phyloP scores from a whole-genome alignment of 2,888 invertebrate species.

The Meandrusa payeni region DNA sequence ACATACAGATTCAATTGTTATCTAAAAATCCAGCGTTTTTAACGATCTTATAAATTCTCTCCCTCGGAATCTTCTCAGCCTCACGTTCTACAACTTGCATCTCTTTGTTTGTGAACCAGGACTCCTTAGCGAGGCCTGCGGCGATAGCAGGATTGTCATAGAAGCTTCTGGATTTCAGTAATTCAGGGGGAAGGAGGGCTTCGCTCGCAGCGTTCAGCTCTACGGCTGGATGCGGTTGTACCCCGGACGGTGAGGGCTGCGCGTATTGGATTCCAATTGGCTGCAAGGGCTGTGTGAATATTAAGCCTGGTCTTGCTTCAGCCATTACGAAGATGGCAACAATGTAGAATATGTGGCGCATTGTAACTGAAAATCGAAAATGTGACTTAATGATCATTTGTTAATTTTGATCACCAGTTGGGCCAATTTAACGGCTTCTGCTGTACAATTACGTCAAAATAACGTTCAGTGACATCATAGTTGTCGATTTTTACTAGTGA shows the following conservation, averaged over 20 bases:
- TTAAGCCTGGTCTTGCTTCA: slow-evolving; percentile 68
- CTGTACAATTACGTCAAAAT: no score
- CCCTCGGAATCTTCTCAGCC: slow-evolving; percentile 89
- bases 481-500: no score
- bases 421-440: no score
- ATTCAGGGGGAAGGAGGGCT: slow-evolving; percentile 84
- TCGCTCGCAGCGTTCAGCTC: slow-evolving; percentile 86
- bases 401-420: no score
- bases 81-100: slow-evolving; percentile 89
- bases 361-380: slow-evolving; percentile 35
- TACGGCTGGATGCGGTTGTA: slow-evolving; percentile 85
- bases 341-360: slow-evolving; percentile 51
- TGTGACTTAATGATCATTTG: no score
- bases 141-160: slow-evolving; percentile 89
- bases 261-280: slow-evolving; percentile 75
- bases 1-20: no score
- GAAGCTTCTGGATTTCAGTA: slow-evolving; percentile 84
- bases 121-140: slow-evolving; percentile 87
- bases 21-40: slow-evolving; percentile 85
- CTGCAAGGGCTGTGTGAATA: slow-evolving; percentile 68
- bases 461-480: no score
- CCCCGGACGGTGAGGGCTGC: slow-evolving; percentile 45
- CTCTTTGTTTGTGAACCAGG: slow-evolving; percentile 89
- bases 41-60: slow-evolving; percentile 87
- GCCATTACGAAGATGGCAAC: slow-evolving; percentile 60